Evolutionary conservation across 2,797 vertebrate genomes (phyloP), one percentile per base, ranked within the genome.

Genomic region (Acanthurus leucopareius): DNA sequence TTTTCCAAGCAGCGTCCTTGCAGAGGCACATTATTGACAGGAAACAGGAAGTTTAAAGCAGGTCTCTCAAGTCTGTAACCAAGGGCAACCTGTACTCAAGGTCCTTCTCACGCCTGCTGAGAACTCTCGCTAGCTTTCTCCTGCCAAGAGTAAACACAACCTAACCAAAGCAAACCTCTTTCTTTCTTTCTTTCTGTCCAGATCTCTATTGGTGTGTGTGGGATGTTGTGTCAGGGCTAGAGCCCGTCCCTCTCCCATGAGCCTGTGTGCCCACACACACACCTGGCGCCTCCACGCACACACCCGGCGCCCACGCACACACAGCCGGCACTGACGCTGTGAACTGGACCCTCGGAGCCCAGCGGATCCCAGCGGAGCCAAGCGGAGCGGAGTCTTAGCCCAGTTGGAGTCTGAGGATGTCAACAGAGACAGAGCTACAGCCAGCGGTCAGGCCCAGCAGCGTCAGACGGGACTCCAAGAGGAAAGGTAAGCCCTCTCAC

Each of bases 381-480:
- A 91, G 86, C 80, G 69, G 86, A 89, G 89, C 76, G 71, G 84
- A 89, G 89, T 87, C 86, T 32, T 72, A 92, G 90, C 88, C 89
- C 86, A 85, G 88, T 88, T 83, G 91, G 92, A 94, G 82, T 80
- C 90, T 80, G 91, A 94, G 91, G 86, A 94, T 94, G 93, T 94
- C 94, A 89, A 95, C 95, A 92, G 95, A 96, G 94, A 94, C 95
- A 72, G 95, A 96, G 88, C 94, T 96, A 68, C 95, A 95, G 93
- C 93, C 94, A 93, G 93, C 94, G 92, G 92, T 94, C 91, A 94
- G 95, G 93, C 94, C 95, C 90, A 92, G 95, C 90, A 93, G 90
- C 73, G 82, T 96, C 83, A 95, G 94, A 93, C 93, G 95, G 90
- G 95, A 96, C 90, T 94, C 94, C 87, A 95, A 77, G 86, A 94